Percentiles rank a stretch among this genome's conserved stretches.
Conservation (phyloP, 1,140 invertebrate genomes). For the Heliothis virescens region DNA sequence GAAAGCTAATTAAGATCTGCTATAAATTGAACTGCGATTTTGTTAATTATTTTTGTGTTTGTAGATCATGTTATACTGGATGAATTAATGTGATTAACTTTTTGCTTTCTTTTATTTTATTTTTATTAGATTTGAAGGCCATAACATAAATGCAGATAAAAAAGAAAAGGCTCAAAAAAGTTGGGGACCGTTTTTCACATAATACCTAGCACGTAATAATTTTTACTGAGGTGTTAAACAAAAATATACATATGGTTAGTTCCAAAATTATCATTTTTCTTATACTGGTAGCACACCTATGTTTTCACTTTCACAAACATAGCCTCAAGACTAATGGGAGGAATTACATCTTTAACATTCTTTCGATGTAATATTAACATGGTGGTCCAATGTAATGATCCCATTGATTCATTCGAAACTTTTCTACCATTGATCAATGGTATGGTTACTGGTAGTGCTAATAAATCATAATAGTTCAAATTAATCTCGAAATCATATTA, state of each 20-base stretch:
- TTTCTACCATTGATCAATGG: neutral
- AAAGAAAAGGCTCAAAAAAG: too few relatives aligned
- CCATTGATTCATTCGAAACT: constrained; percentile 10
- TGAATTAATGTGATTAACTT: too few relatives aligned
- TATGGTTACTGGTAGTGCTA: neutral
- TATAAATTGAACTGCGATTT: neutral
- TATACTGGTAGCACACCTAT: too few relatives aligned
- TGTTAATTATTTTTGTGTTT: neutral
- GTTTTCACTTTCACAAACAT: neutral
- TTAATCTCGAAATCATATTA: constrained; percentile 8
- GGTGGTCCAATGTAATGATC: constrained; percentile 5
- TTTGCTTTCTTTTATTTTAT: too few relatives aligned
- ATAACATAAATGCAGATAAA: too few relatives aligned
- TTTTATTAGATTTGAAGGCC: too few relatives aligned
- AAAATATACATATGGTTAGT: too few relatives aligned
- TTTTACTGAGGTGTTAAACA: too few relatives aligned
- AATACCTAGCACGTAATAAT: too few relatives aligned
- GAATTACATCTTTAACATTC: neutral
- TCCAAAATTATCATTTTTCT: too few relatives aligned
- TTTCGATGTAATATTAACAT: neutral
- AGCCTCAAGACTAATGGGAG: neutral
- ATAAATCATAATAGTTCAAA: neutral
- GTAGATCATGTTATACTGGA: neutral
- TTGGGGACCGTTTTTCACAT: too few relatives aligned
- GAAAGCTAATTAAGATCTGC: constrained; percentile 4